Evolutionary conservation across 2,888 invertebrate species (phyloP).

Genomic region (Eumerus sabulonum): DNA sequence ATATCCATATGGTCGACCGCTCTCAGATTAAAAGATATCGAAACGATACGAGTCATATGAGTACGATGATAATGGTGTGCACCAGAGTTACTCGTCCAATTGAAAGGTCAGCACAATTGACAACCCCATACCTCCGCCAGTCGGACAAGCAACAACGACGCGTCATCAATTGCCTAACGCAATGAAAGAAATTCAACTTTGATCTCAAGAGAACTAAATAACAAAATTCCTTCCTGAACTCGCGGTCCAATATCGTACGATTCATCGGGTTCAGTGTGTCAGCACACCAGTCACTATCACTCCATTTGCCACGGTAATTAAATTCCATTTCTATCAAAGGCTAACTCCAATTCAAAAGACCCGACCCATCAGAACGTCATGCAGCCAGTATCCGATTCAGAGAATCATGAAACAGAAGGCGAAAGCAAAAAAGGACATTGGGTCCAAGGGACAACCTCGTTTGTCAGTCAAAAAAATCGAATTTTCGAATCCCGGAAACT

Average conservation of each 20-base stretch:
- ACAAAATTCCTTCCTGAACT: constrained; percentile 46
- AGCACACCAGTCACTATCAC: neutral
- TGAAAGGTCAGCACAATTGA: constrained; percentile 60
- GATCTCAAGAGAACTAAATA: constrained; percentile 62
- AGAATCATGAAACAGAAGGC: neutral
- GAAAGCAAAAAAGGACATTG: neutral
- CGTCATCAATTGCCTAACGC: constrained; percentile 37
- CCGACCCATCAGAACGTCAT: too few relatives aligned
- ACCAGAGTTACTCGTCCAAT: constrained; percentile 28
- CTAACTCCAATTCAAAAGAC: constrained; percentile 29
- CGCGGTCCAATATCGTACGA: constrained; percentile 10
- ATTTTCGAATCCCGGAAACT: constrained; percentile 55
- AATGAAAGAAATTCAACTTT: constrained; percentile 57
- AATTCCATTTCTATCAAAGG: constrained; percentile 56
- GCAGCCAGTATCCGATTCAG: too few relatives aligned
- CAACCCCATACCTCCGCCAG: constrained; percentile 8
- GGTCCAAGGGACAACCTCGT: constrained; percentile 1
- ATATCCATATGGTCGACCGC: constrained; percentile 7
- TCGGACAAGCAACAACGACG: constrained; percentile 5
- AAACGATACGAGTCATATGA: constrained; percentile 20
- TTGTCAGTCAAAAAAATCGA: constrained; percentile 60
- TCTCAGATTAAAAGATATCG: constrained; percentile 54
- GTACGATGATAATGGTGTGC: constrained; percentile 43
- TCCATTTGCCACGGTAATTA: constrained; percentile 52
- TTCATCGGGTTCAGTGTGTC: neutral